Evolutionary conservation across 30 jellyfish, hydroid and myxozoan genomes (phyloP).

Genomic region (Turritopsis rubra): DNA sequence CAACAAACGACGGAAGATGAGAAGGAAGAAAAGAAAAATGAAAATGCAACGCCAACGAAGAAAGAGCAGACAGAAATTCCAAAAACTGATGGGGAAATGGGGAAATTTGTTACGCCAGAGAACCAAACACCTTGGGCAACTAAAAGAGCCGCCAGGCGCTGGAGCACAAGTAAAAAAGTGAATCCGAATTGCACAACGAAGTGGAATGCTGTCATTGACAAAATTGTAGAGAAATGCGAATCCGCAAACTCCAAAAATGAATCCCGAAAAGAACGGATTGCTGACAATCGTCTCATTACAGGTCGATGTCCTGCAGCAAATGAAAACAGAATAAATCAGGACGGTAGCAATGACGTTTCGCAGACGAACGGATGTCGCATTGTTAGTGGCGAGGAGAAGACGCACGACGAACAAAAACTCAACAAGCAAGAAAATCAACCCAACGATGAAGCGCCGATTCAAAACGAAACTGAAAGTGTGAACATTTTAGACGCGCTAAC

Average conservation of each 20-base stretch:
- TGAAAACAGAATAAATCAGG: background rate
- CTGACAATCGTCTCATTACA: background rate
- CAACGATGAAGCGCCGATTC: background rate
- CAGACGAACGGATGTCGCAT: background rate
- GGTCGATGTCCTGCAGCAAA: background rate
- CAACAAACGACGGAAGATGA: background rate
- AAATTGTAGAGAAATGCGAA: background rate
- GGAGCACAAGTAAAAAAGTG: slow-evolving; percentile 12
- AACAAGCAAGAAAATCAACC: background rate
- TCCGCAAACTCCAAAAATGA: background rate
- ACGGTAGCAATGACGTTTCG: background rate
- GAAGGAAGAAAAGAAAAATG: background rate
- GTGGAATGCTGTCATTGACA: background rate
- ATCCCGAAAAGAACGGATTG: background rate
- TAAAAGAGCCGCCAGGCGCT: background rate
- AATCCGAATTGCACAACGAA: background rate
- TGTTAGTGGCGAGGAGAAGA: background rate
- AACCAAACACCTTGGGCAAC: background rate
- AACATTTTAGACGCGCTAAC: slow-evolving; percentile 15
- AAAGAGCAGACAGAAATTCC: too few species aligned
- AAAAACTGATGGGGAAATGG: background rate
- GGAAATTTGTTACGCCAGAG: background rate
- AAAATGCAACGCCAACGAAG: background rate
- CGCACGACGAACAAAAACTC: background rate
- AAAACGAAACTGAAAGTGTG: background rate